A percentile compares a stretch with the other conserved stretches of the same genome.
These are phyloP conservation scores for Drosophila aldrichi DNA, from an alignment of 2,888 invertebrate genomes.

Conservation along the genomic window DNA sequence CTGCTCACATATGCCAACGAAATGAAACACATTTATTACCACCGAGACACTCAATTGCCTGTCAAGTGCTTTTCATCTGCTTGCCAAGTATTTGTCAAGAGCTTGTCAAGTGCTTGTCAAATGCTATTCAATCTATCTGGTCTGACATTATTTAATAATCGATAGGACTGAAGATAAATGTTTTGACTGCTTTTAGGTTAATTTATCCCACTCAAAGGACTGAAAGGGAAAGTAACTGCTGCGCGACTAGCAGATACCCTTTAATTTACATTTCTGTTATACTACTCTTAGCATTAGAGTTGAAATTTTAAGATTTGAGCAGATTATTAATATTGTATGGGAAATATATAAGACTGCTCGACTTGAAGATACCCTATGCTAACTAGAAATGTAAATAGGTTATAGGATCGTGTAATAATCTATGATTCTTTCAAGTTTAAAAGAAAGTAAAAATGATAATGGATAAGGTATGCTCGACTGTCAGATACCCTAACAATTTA, in stretches of 20 bases:
- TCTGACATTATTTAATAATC: slow-evolving; percentile 36
- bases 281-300: background rate
- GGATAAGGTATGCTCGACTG: background rate
- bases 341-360: too few species aligned
- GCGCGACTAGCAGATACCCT: background rate
- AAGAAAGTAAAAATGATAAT: too few species aligned
- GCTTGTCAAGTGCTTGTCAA: slow-evolving; percentile 29
- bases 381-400: background rate
- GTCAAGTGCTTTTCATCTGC: slow-evolving; percentile 32
- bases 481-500: background rate
- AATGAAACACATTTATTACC: slow-evolving; percentile 16
- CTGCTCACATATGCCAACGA: slow-evolving; percentile 50
- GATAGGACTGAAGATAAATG: slow-evolving; percentile 26
- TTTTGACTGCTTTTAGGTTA: slow-evolving; percentile 27
- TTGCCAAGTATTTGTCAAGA: slow-evolving; percentile 32
- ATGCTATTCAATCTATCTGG: slow-evolving; percentile 44
- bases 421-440: background rate
- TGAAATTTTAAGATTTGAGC: background rate
- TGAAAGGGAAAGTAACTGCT: background rate
- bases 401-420: too few species aligned
- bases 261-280: background rate
- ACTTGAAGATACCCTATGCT: background rate
- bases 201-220: background rate
- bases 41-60: slow-evolving; percentile 16
- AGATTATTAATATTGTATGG: background rate